Evolutionary conservation across 1,140 invertebrate genomes (phyloP), one percentile per base, ranked within the genome.

Genomic region (Gerris buenoi): DNA sequence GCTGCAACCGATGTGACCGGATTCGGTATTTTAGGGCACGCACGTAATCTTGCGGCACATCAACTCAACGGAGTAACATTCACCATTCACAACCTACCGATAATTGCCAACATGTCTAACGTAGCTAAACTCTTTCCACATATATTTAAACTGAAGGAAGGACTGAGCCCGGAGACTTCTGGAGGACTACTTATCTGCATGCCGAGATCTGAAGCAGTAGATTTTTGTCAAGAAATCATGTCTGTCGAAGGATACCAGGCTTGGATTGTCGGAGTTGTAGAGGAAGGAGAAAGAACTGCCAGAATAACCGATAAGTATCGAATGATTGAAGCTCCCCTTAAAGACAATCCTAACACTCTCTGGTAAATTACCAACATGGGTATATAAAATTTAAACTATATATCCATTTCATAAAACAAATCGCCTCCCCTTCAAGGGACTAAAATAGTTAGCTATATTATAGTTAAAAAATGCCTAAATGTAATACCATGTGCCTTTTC

Each of bases 231-330:
- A 79, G 94, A 98, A 73, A 96, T 97, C 72, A 93, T 97, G 75
- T 95, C 95, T 75, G 88, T 91, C 74, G 95, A 97, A 81, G 94
- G 94, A 0, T 96, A 94, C 76, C 94, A 97, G 77, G 93, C 95
- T 2, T 98, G 95, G 95, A 98, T 98, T 73, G 95, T 98, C 75
- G 95, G 95, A 63, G 96, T 97, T 75, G 95, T 98, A 1, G 95
- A 97, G 76, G 97, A 96, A 77, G 95, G 96, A 29, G 93, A 93
- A 76, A 85, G 94, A 68, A 93, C 92, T 10, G 96, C 95, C 5
- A 84, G 92, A 74, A 97, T 98, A 74, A 97, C 97, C 76, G 95
- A 98, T 75, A 97, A 97, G 74, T 94, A 94, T 1, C 84, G 94
- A 83, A 91, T 98, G 14, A 98, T 98, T 75, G 95, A 98, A 82